phyloP scores from a whole-genome alignment of 2,113 vertebrate genomes.

The Dasyprocta punctata region DNA sequence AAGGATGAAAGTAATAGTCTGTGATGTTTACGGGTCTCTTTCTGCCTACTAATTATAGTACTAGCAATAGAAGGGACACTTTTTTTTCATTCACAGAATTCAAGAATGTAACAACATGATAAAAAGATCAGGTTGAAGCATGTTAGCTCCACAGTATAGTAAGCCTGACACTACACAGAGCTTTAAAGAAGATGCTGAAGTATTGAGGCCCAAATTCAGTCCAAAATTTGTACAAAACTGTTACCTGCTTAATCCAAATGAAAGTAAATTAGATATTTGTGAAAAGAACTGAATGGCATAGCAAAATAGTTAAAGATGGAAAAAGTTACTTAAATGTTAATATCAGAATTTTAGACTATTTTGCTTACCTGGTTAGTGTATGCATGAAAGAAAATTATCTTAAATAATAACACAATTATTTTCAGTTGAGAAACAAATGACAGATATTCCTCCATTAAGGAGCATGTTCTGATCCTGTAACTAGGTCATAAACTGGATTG shows the following conservation, averaged over 20 bases:
- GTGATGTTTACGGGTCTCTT: background rate
- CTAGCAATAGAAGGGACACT: background rate
- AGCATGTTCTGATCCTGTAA: background rate
- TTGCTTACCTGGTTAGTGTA: conserved; percentile 2
- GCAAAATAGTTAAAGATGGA: background rate
- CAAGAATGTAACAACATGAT: background rate
- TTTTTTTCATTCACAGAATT: background rate
- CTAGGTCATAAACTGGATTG: background rate
- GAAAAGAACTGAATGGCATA: background rate
- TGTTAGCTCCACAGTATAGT: too few relatives aligned
- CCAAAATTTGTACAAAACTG: background rate
- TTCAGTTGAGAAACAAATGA: conserved; percentile 32
- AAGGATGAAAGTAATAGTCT: background rate
- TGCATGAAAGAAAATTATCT: background rate
- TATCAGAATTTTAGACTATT: background rate
- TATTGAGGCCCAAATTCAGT: conserved; percentile 35
- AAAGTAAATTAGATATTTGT: conserved; percentile 23
- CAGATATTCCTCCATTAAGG: background rate
- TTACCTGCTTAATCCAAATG: conserved; percentile 1
- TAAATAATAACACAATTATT: conserved; percentile 2
- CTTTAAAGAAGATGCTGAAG: conserved; percentile 7
- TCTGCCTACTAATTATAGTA: conserved; percentile 5
- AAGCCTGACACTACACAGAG: background rate
- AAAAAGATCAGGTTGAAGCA: background rate
- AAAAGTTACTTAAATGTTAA: conserved; percentile 8